Evolutionary conservation across 2,113 vertebrate species (phyloP).

Genomic region (Psilopogon haemacephalus): DNA sequence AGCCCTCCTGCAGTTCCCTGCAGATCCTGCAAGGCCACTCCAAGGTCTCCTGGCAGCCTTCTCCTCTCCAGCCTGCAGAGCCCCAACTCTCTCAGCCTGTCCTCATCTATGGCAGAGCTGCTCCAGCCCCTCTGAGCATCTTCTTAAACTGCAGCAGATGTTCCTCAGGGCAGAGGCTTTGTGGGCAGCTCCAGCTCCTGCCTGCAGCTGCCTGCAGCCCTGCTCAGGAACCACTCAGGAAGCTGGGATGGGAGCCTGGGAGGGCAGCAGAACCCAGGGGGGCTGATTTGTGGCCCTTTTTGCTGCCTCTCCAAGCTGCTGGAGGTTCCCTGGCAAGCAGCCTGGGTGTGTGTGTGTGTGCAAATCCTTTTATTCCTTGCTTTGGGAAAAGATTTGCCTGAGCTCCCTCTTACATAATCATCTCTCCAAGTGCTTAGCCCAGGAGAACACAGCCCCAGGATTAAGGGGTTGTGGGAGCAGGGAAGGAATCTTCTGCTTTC

Average conservation of each 20-base stretch:
- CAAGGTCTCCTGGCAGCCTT: too few relatives aligned
- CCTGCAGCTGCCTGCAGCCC: rapidly evolving
- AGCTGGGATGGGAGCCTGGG: rapidly evolving
- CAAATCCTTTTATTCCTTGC: not conserved
- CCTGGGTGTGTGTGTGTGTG: too few relatives aligned
- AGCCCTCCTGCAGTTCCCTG: too few relatives aligned
- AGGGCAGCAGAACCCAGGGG: not conserved
- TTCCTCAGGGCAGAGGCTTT: not conserved
- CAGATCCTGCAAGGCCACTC: too few relatives aligned
- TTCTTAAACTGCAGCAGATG: constrained; percentile 11
- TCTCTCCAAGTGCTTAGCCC: constrained; percentile 14
- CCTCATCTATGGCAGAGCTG: too few relatives aligned
- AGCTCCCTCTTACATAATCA: constrained; percentile 57
- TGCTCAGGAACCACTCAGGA: rapidly evolving
- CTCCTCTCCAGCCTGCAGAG: too few relatives aligned
- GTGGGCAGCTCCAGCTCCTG: not conserved
- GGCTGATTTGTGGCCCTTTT: not conserved
- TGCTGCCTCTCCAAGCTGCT: not conserved
- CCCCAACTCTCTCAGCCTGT: too few relatives aligned
- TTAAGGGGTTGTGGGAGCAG: not conserved
- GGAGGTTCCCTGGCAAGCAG: too few relatives aligned
- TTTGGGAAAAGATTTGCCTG: constrained; percentile 41
- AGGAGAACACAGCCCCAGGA: constrained; percentile 8
- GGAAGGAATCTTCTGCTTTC: not conserved
- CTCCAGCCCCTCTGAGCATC: too few relatives aligned